These are phyloP conservation scores for Pteropus rufus DNA, from an alignment of 2,797 vertebrate genomes.

Conservation along the genomic window DNA sequence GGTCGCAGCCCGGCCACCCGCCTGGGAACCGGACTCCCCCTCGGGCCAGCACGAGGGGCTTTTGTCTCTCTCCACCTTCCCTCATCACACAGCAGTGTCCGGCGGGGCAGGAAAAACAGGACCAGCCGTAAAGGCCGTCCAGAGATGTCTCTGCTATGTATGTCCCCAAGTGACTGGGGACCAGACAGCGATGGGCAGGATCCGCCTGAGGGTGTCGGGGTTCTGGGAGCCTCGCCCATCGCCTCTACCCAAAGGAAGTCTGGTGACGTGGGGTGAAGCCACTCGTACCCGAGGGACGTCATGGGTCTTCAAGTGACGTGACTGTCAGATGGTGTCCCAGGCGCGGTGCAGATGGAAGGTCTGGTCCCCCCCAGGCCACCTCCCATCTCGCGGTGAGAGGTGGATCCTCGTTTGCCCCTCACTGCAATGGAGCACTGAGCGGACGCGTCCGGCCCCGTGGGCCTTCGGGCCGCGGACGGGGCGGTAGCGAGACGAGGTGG, in stretches of 20 bases:
- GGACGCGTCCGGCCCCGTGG: not conserved
- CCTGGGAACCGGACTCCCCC: not conserved
- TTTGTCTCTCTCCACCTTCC: not conserved
- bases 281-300: too few species aligned
- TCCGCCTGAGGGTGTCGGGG: not conserved
- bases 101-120: not conserved
- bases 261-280: not conserved
- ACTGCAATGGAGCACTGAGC: fast-evolving
- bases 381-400: too few species aligned
- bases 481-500: too few species aligned
- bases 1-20: fast-evolving
- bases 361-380: fast-evolving
- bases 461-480: not conserved
- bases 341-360: not conserved
- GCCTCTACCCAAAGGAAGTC: not conserved
- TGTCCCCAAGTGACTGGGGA: not conserved
- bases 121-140: fast-evolving
- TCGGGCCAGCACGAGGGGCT: not conserved
- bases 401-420: too few species aligned
- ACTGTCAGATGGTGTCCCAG: fast-evolving
- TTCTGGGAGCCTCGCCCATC: not conserved
- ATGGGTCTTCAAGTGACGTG: too few species aligned
- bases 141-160: fast-evolving
- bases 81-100: not conserved
- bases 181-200: fast-evolving